phyloP scores from a whole-genome alignment of 2,888 invertebrate species.

The Aporophyla lueneburgensis region DNA sequence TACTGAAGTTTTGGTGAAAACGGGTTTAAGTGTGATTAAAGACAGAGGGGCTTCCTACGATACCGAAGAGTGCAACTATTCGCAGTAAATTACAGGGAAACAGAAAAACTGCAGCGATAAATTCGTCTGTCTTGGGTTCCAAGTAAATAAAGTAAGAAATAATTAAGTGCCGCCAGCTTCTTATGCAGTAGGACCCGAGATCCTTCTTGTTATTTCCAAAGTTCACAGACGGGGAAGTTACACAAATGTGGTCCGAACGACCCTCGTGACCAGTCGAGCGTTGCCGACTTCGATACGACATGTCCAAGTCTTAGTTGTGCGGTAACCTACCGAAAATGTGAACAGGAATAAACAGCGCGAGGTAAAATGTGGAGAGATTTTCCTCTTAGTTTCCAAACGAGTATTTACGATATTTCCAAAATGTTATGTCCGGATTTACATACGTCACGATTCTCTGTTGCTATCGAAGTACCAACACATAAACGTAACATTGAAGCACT shows the following conservation, averaged over 20 bases:
- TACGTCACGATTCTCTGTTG: constrained; percentile 41
- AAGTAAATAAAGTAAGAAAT: constrained; percentile 62
- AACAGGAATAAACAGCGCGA: constrained; percentile 44
- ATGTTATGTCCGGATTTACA: constrained; percentile 39
- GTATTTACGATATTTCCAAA: constrained; percentile 41
- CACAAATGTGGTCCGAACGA: constrained; percentile 62
- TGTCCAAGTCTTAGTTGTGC: constrained; percentile 45
- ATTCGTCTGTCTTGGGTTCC: constrained; percentile 52
- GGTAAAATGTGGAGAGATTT: constrained; percentile 29
- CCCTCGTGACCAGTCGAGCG: constrained; percentile 58
- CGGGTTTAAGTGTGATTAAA: constrained; percentile 56
- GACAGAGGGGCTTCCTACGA: constrained; percentile 11
- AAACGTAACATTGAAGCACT: constrained; percentile 50
- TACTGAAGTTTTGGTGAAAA: constrained; percentile 49
- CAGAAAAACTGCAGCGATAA: constrained; percentile 67
- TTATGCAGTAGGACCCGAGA: constrained; percentile 32
- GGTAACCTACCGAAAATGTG: constrained; percentile 55
- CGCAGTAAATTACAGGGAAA: constrained; percentile 53
- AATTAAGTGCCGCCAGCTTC: constrained; percentile 55
- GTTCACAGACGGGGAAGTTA: constrained; percentile 59
- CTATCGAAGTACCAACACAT: constrained; percentile 44
- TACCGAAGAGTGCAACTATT: constrained; percentile 39
- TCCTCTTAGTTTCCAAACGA: constrained; percentile 25
- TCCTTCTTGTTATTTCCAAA: constrained; percentile 50
- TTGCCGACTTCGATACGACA: constrained; percentile 61